Conservation (phyloP, 2,888 invertebrate genomes). For the Napeogenes inachia region DNA sequence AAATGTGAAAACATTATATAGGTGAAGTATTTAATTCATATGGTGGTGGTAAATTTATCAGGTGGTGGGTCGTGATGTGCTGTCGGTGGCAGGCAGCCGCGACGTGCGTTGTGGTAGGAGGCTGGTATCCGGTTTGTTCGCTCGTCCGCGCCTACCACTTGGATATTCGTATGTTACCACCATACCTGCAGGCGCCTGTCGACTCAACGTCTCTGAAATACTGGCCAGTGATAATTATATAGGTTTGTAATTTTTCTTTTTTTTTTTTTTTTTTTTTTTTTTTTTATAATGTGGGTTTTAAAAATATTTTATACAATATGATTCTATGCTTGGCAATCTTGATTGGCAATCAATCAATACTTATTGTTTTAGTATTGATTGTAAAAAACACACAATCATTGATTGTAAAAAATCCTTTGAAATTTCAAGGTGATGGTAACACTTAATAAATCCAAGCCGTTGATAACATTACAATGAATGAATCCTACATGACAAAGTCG, state of each 20-base stretch:
- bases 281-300: background rate
- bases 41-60: conserved; percentile 52
- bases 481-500: conserved; percentile 29
- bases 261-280: no score
- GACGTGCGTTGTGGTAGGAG: conserved; percentile 78
- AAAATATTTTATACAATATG: no score
- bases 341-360: no score
- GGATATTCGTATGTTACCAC: conserved; percentile 91
- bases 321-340: no score
- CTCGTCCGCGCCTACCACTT: conserved; percentile 86
- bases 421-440: conserved; percentile 12
- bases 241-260: no score
- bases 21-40: background rate
- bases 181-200: conserved; percentile 91
- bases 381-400: background rate
- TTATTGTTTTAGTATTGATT: background rate
- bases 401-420: background rate
- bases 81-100: conserved; percentile 76
- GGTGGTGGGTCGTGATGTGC: conserved; percentile 90
- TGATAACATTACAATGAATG: conserved; percentile 26
- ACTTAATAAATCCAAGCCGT: conserved; percentile 16
- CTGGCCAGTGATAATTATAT: conserved; percentile 88
- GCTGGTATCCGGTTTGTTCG: conserved; percentile 90
- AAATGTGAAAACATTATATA: no score
- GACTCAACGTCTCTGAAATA: conserved; percentile 90